phyloP scores from a whole-genome alignment of 2,888 invertebrate species.

The Lasioglossum leucozonium region DNA sequence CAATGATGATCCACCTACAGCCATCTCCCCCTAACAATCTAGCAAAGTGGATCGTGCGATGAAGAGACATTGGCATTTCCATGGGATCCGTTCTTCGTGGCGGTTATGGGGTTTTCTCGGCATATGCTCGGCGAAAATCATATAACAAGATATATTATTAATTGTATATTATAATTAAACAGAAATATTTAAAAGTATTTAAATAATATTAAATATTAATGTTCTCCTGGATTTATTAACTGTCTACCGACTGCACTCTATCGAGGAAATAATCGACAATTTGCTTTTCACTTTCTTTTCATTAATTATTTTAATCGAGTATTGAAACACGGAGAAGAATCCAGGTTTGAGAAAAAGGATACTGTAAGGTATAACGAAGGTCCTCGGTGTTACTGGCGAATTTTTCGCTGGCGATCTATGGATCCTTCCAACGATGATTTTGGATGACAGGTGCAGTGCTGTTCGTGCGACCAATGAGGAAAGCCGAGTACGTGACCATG shows the following conservation, averaged over 20 bases:
- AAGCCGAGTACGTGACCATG: conserved; percentile 90
- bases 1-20: neutral
- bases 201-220: too few relatives aligned
- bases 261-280: neutral
- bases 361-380: too few relatives aligned
- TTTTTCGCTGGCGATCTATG: neutral
- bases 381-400: neutral
- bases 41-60: neutral
- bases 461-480: conserved; percentile 89
- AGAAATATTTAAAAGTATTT: too few relatives aligned
- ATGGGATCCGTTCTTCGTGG: neutral
- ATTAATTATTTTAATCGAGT: neutral
- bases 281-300: neutral
- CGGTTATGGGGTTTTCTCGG: conserved; percentile 1
- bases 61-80: neutral
- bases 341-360: too few relatives aligned
- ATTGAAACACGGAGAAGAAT: neutral
- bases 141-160: too few relatives aligned
- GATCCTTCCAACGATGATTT: neutral
- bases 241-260: neutral
- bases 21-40: neutral
- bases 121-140: neutral
- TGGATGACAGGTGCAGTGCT: conserved; percentile 86
- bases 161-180: too few relatives aligned
- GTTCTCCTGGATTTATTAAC: too few relatives aligned